phyloP scores from a whole-genome alignment of 2,113 vertebrate species.

The Oncorhynchus keta region DNA sequence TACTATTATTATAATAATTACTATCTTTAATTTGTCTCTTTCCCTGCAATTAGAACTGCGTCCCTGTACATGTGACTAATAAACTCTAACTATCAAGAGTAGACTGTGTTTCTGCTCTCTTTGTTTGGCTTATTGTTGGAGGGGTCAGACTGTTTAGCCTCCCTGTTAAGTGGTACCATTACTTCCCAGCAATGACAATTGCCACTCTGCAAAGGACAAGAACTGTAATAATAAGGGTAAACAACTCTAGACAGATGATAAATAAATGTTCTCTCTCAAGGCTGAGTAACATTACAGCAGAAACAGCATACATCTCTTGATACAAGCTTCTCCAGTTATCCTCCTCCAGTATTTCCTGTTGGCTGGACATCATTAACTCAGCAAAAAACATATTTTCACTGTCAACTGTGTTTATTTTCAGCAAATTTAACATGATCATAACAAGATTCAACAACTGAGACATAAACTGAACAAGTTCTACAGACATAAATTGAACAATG shows the following conservation, averaged over 20 bases:
- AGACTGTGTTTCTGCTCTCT: too few relatives aligned
- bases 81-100: too few relatives aligned
- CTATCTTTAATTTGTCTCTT: too few relatives aligned
- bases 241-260: neutral
- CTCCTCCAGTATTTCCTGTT: neutral
- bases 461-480: too few relatives aligned
- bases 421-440: too few relatives aligned
- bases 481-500: too few relatives aligned
- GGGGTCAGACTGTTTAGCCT: neutral
- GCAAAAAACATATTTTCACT: too few relatives aligned
- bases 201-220: neutral
- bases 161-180: neutral
- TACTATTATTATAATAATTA: too few relatives aligned
- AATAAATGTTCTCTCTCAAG: neutral
- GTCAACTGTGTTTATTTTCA: too few relatives aligned
- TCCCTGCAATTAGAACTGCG: too few relatives aligned
- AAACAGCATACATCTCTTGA: neutral
- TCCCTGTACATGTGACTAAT: too few relatives aligned
- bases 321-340: neutral
- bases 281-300: neutral
- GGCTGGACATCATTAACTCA: neutral
- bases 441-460: too few relatives aligned
- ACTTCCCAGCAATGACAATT: neutral
- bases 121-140: neutral
- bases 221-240: neutral